Percentiles rank a stretch among this genome's conserved stretches.
Conservation (phyloP, 2,113 vertebrate species). For the Dendropsophus ebraccatus region DNA sequence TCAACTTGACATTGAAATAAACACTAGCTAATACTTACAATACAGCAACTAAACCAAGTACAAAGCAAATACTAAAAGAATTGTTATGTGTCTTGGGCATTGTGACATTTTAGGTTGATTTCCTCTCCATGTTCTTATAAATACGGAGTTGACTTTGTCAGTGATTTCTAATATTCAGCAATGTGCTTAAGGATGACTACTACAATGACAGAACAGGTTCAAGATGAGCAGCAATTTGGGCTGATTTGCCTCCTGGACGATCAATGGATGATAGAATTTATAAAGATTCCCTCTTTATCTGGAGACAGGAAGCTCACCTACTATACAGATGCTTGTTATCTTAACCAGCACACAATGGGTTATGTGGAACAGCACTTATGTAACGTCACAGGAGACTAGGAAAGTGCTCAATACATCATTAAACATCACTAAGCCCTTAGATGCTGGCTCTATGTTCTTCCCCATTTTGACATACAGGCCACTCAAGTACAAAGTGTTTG, state of each 20-base stretch:
- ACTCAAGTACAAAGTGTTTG: slow-evolving; percentile 23
- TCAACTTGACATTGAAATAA: neutral
- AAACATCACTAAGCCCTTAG: slow-evolving; percentile 49
- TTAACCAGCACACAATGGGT: slow-evolving; percentile 9
- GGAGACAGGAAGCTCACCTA: neutral
- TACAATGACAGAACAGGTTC: neutral
- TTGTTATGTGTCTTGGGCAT: neutral
- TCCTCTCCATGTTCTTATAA: neutral
- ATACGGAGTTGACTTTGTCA: neutral
- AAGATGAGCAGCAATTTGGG: neutral
- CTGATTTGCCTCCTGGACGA: neutral
- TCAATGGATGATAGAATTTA: neutral
- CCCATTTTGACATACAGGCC: slow-evolving; percentile 3
- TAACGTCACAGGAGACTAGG: slow-evolving; percentile 53
- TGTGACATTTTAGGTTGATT: neutral
- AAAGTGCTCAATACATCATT: slow-evolving; percentile 55
- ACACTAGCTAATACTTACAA: neutral
- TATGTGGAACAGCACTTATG: slow-evolving; percentile 32
- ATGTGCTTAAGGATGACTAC: neutral
- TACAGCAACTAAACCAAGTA: neutral
- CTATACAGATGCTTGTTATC: neutral
- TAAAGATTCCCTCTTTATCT: neutral
- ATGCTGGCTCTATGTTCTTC: slow-evolving; percentile 29
- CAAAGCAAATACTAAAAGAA: neutral
- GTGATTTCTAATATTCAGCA: neutral